Base-by-base conservation (phyloP, 2,797 vertebrate genomes). In the Acanthurus lineatus region DNA sequence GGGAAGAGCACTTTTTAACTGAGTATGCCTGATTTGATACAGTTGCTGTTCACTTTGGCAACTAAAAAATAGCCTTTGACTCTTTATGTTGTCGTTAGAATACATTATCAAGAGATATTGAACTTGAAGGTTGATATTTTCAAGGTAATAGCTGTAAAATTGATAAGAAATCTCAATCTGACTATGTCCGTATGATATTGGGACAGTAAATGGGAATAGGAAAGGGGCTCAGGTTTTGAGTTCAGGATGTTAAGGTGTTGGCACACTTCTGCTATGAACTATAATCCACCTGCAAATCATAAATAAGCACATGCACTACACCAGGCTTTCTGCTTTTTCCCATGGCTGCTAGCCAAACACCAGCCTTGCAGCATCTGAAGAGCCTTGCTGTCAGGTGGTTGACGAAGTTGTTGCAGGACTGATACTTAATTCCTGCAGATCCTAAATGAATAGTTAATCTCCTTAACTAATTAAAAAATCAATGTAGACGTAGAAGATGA, bases 261-360 rank as follows among this genome's bases (percentile, higher is more conserved):
- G 82, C 90, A 84, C 71, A 73, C 35, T 66, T 79, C 73, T 79
- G 75, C 79, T 86, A 79, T 86, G 69, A 90, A 90, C 84, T 79
- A 35, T 81, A 89, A 92, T 91, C 89, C 92, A 94, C 93, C 93
- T 94, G 93, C 88, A 92, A 86, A 93, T 91, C 88, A 92, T 93
- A 93, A 95, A 93, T 90, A 90, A 86, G 49, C 53, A 20, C 78
- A 82, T 82, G 82, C 82, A 81, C 86, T 89, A 83, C 84, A 88
- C 61, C 85, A 75, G 59, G 53, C 81, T 90, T 89, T 86, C 78
- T 10, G 2, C 70, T 81, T 80, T 69, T 76, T 72, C 58, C 77
- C 79, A 82, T 93, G 91, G 90, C 85, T 15, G 49, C 62, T 11
- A 22, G 91, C 90, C 93, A 93, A 82, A 59, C 15, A 83, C 54